phyloP scores from a whole-genome alignment of 2,888 invertebrate species.

The Amphipoea lucens region DNA sequence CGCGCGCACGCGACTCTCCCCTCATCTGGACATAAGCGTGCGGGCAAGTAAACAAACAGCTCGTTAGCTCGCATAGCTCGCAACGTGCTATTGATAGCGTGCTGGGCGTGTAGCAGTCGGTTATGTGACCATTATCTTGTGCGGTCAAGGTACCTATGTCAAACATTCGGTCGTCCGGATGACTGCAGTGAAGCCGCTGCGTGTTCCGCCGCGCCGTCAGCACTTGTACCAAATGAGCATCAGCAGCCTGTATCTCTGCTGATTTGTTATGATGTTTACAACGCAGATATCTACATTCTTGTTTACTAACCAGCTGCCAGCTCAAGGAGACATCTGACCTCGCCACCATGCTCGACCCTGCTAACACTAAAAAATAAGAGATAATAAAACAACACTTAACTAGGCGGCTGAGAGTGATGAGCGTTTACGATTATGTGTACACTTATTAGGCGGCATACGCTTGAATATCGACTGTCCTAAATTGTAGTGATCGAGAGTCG shows the following conservation, averaged over 20 bases:
- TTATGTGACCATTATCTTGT: slow-evolving; percentile 6
- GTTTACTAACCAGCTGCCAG: neutral
- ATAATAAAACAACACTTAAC: neutral
- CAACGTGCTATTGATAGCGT: slow-evolving; percentile 13
- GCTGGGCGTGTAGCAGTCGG: neutral
- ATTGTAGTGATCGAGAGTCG: slow-evolving; percentile 1
- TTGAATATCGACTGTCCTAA: neutral
- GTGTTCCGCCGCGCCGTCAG: neutral
- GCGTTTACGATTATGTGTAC: neutral
- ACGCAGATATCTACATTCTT: neutral
- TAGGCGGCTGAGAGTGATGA: neutral
- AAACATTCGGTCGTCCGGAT: neutral
- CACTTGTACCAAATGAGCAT: neutral
- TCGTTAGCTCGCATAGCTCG: too few relatives aligned
- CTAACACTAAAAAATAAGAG: neutral
- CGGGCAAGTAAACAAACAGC: slow-evolving; percentile 29
- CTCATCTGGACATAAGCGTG: neutral
- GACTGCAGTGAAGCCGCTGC: neutral
- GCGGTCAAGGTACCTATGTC: neutral
- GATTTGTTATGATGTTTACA: neutral
- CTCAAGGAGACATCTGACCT: too few relatives aligned
- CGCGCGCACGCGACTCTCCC: neutral
- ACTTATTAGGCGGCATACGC: neutral
- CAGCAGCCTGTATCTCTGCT: neutral
- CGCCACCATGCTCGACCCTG: neutral